Conservation (phyloP, 2,888 invertebrate species). For the Watsonalla binaria region DNA sequence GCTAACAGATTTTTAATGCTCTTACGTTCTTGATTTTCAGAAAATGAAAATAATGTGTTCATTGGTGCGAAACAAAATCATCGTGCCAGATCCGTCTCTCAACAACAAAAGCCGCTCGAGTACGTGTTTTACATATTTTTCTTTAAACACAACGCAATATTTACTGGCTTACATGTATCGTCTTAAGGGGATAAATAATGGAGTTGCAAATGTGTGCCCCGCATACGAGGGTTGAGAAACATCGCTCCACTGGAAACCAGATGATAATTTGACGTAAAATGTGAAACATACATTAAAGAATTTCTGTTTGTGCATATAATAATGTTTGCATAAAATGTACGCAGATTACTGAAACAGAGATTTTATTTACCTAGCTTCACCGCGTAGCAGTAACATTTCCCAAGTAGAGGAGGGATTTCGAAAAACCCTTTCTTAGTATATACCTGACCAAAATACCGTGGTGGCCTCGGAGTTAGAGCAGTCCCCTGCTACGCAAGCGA, state of each 20-base stretch:
- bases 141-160: slow-evolving; percentile 58
- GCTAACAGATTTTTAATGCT: slow-evolving; percentile 57
- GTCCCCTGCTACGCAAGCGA: no score
- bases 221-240: slow-evolving; percentile 38
- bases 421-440: no score
- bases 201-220: slow-evolving; percentile 52
- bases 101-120: slow-evolving; percentile 58
- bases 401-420: no score
- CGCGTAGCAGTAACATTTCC: no score
- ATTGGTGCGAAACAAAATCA: slow-evolving; percentile 67
- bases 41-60: slow-evolving; percentile 67
- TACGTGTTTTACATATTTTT: slow-evolving; percentile 67
- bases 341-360: slow-evolving; percentile 4
- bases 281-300: slow-evolving; percentile 22
- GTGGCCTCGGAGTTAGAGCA: no score
- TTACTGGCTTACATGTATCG: slow-evolving; percentile 55
- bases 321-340: not conserved
- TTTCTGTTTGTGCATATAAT: slow-evolving; percentile 5
- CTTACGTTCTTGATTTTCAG: slow-evolving; percentile 55
- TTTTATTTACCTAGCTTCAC: not conserved
- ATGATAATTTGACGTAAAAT: slow-evolving; percentile 47
- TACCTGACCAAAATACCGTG: no score
- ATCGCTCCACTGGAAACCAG: slow-evolving; percentile 32
- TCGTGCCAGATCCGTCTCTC: slow-evolving; percentile 63
- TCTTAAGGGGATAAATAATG: slow-evolving; percentile 63